A percentile compares a stretch with the other conserved stretches of the same genome.
Evolutionary conservation across 2,888 invertebrate genomes (phyloP).

Genomic region (Antheraea assamensis): DNA sequence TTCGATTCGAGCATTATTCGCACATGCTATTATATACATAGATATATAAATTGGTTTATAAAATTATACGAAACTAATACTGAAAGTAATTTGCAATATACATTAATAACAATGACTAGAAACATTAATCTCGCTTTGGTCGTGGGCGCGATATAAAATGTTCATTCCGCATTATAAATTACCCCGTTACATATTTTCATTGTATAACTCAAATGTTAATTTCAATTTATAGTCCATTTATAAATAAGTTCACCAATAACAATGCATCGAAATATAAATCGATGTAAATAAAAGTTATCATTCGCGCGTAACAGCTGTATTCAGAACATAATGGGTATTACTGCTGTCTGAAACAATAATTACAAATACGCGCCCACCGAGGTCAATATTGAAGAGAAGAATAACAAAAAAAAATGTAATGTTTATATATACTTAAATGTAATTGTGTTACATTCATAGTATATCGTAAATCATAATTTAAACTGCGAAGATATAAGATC

Average conservation of each 20-base stretch:
- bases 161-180: slow-evolving; percentile 36
- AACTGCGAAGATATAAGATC: slow-evolving; percentile 1
- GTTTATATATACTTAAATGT: slow-evolving; percentile 12
- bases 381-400: slow-evolving; percentile 36
- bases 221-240: slow-evolving; percentile 44
- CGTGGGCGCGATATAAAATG: not conserved
- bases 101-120: slow-evolving; percentile 9
- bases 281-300: slow-evolving; percentile 51
- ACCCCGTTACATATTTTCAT: slow-evolving; percentile 36
- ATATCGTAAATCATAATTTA: not conserved
- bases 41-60: no score
- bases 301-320: slow-evolving; percentile 53
- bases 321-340: slow-evolving; percentile 51
- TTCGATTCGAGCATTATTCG: no score
- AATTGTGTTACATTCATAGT: slow-evolving; percentile 7
- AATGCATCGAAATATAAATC: slow-evolving; percentile 53
- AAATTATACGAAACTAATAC: not conserved
- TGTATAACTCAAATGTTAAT: slow-evolving; percentile 50
- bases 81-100: not conserved
- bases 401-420: slow-evolving; percentile 11
- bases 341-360: slow-evolving; percentile 51
- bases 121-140: not conserved
- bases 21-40: no score
- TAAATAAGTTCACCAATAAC: slow-evolving; percentile 45
- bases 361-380: slow-evolving; percentile 46